These are phyloP conservation scores for Heteromormyrus szaboi DNA, from an alignment of 2,797 vertebrate species.

Conservation along the genomic window DNA sequence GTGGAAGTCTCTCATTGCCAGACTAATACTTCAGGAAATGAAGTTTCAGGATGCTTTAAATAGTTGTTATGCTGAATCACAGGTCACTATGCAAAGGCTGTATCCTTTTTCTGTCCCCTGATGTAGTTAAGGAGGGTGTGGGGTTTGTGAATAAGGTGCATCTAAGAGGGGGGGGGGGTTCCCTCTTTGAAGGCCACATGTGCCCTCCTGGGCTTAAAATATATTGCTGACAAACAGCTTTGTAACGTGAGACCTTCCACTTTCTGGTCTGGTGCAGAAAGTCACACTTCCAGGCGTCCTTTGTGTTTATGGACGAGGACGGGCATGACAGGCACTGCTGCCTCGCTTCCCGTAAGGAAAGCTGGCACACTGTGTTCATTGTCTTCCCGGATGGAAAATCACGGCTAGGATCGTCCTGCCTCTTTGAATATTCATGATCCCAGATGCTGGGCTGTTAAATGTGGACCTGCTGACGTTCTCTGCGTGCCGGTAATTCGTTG, in stretches of 20 bases:
- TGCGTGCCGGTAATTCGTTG: not conserved
- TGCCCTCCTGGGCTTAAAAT: not conserved
- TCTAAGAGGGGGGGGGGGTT: not conserved
- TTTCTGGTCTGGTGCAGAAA: not conserved
- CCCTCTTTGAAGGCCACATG: not conserved
- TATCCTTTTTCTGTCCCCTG: not conserved
- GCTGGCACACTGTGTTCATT: not conserved
- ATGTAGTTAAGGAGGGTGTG: not conserved
- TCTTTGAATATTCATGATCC: constrained; percentile 4
- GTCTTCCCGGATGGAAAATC: constrained; percentile 1
- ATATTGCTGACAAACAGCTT: not conserved
- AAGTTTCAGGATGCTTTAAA: not conserved
- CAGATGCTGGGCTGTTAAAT: not conserved
- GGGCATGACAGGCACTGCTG: not conserved
- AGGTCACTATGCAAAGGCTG: not conserved
- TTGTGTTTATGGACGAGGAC: not conserved
- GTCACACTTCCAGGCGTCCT: not conserved
- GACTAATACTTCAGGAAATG: not conserved
- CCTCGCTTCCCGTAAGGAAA: not conserved
- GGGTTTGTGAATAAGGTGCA: not conserved
- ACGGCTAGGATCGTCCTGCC: not conserved
- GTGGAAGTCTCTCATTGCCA: not conserved
- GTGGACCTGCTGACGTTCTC: not conserved
- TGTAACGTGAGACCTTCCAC: not conserved
- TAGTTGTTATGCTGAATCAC: not conserved